Percentiles rank a stretch among this genome's conserved stretches.
Conservation (phyloP, 2,888 invertebrate genomes). For the Drosophila tripunctata region DNA sequence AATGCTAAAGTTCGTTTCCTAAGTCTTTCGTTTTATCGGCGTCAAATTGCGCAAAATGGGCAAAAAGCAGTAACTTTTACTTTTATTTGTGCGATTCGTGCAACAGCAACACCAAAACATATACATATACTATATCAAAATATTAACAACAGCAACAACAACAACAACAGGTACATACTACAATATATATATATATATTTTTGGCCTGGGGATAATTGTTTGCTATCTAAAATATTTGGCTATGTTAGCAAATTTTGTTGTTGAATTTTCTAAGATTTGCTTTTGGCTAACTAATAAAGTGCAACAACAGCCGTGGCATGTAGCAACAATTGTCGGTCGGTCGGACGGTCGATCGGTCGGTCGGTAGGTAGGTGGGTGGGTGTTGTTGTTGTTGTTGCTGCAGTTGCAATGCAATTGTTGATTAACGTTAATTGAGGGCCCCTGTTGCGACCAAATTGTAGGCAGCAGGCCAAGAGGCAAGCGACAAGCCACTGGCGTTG, state of each 20-base stretch:
- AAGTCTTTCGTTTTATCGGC: constrained; percentile 67
- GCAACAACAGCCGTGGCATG: constrained; percentile 9
- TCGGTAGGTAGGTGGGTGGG: constrained; percentile 15
- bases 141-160: constrained; percentile 18
- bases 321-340: constrained; percentile 12
- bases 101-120: constrained; percentile 16
- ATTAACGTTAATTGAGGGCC: constrained; percentile 33
- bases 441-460: constrained; percentile 11
- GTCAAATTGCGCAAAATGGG: constrained; percentile 60
- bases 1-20: constrained; percentile 73
- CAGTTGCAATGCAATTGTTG: constrained; percentile 24
- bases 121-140: constrained; percentile 15
- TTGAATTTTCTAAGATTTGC: constrained; percentile 6
- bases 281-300: constrained; percentile 19
- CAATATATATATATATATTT: constrained; percentile 15
- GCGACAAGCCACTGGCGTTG: constrained; percentile 6
- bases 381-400: constrained; percentile 28
- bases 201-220: constrained; percentile 59
- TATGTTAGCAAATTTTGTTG: constrained; percentile 17
- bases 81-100: constrained; percentile 48
- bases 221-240: constrained; percentile 58
- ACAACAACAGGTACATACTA: constrained; percentile 9
- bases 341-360: no score
- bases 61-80: constrained; percentile 51
- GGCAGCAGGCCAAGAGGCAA: constrained; percentile 6